Conservation (phyloP, 2,797 vertebrate genomes). For the Pseudocheirus occidentalis region DNA sequence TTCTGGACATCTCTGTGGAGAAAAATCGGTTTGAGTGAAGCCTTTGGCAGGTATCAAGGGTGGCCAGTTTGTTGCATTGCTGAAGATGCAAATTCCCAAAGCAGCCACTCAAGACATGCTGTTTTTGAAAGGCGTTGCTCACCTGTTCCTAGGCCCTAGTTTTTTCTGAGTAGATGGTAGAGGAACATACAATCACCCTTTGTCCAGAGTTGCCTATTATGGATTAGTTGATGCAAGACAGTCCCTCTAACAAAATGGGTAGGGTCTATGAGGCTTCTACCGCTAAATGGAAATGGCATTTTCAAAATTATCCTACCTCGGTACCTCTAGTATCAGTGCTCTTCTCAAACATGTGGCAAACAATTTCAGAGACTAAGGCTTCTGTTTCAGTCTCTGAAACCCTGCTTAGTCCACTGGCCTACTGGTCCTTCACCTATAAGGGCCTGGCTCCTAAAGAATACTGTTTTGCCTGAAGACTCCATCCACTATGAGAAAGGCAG, state of each 20-base stretch:
- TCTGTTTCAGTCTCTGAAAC: not conserved
- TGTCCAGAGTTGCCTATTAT: not conserved
- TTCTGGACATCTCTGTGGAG: not conserved
- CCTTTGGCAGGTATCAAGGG: not conserved
- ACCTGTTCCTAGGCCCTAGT: not conserved
- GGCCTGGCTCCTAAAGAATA: not conserved
- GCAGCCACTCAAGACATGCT: not conserved
- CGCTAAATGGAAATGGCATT: not conserved
- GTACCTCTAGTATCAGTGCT: not conserved
- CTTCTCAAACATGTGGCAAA: not conserved
- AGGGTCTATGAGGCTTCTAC: not conserved
- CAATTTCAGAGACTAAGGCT: not conserved
- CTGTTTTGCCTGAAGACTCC: not conserved
- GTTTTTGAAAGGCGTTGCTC: not conserved
- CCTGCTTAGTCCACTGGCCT: not conserved
- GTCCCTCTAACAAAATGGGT: not conserved
- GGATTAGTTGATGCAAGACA: not conserved
- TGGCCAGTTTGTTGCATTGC: not conserved
- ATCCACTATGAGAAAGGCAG: not conserved
- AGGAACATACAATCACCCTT: not conserved
- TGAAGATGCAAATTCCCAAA: not conserved
- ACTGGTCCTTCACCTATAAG: not conserved
- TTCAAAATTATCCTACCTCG: not conserved
- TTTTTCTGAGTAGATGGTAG: not conserved
- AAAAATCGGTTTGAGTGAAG: not conserved